Evolutionary conservation across 2,797 vertebrate species (phyloP), one percentile per base, ranked within the genome.

Genomic region (Antennarius maculatus): DNA sequence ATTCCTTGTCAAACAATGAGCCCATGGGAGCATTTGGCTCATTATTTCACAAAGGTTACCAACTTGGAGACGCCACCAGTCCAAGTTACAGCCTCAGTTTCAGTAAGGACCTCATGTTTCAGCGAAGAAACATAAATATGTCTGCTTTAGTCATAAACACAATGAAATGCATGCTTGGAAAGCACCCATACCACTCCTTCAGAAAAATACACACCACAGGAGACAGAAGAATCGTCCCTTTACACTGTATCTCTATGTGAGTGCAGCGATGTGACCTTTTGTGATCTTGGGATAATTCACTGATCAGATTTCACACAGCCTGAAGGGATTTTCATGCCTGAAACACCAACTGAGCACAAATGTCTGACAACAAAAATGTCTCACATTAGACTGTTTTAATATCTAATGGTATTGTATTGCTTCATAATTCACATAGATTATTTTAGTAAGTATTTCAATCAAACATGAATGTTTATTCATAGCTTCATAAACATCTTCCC

Each of bases 241-340:
- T 5, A 43, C n/a, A n/a, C n/a, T n/a, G n/a, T 43, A 34, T 53
- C 41, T 53, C 41, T 27, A 13, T 34, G 7, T 62, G 18, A 57
- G 48, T 61, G 13, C 45, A 13, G 10, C 66, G 17, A 52, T 51
- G 27, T 12, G 34, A 75, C 16, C 59, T 64, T 61, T 77, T 71
- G 71, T 67, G 43, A 60, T 85, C 62, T 61, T 13, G 13, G 47
- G 61, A 77, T 68, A 59, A 76, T 52, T 66, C 47, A 8, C 17
- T 39, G 74, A 66, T 85, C 73, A 49, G 47, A 81, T 89, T 83
- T 89, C 81, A 85, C 70, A 71, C 17, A 45, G 71, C 79, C 69
- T 69, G 34, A 0, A 71, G 82, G 71, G 52, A 41, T 60, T 77
- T 74, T 51, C 62, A 43, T 52, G 29, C 27, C 49, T 45, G 31